Evolutionary conservation across 1,140 invertebrate species (phyloP).

Genomic region (Drosophila tsacasi): DNA sequence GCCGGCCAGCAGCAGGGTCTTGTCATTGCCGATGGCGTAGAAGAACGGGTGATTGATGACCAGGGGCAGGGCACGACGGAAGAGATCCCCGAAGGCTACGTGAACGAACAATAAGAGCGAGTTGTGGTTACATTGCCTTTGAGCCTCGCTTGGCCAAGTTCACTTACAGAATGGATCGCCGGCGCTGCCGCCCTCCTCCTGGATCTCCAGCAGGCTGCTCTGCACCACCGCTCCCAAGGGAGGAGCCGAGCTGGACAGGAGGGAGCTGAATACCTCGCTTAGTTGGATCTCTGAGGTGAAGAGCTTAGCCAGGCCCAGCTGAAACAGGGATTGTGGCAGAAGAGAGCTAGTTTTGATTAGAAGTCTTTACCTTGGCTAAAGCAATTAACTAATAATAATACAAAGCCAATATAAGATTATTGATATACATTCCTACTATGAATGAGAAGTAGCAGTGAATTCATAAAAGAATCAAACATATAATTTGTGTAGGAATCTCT

Average conservation of each 20-base stretch:
- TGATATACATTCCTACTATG: no score
- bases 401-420: no score
- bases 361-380: not conserved
- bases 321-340: constrained; percentile 2
- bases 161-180: constrained; percentile 61
- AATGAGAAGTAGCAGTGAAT: no score
- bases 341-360: no score
- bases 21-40: constrained; percentile 64
- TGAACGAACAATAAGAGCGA: constrained; percentile 6
- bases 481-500: no score
- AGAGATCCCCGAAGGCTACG: constrained; percentile 63
- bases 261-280: constrained; percentile 55
- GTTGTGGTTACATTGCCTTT: constrained; percentile 32
- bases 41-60: constrained; percentile 80
- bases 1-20: constrained; percentile 61
- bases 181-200: constrained; percentile 50
- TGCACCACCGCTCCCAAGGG: constrained; percentile 65
- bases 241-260: constrained; percentile 60
- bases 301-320: constrained; percentile 60
- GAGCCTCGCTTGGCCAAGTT: not conserved
- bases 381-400: not conserved
- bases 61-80: constrained; percentile 59
- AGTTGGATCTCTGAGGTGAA: constrained; percentile 55
- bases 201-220: constrained; percentile 43
- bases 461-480: no score